These are phyloP conservation scores for Formica aserva DNA, from an alignment of 2,888 invertebrate genomes.

Conservation along the genomic window DNA sequence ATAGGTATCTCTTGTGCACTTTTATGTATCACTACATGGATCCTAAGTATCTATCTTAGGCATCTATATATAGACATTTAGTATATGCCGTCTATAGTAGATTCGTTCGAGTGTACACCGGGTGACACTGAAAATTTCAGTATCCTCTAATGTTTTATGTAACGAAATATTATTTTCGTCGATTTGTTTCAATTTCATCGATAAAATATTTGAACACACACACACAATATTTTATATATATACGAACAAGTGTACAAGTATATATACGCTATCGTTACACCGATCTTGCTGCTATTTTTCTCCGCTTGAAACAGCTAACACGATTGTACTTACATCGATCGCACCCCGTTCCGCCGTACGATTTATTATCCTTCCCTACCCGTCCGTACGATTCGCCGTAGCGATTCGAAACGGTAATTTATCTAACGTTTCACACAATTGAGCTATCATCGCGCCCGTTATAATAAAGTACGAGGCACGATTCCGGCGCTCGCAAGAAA, in stretches of 20 bases:
- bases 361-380: conserved; percentile 45
- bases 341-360: conserved; percentile 21
- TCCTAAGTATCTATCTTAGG: conserved; percentile 76
- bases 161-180: not conserved
- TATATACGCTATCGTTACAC: not conserved
- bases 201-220: not conserved
- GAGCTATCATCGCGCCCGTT: conserved; percentile 53
- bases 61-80: conserved; percentile 78
- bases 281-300: not conserved
- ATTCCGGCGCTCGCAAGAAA: conserved; percentile 48
- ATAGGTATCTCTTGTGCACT: conserved; percentile 85
- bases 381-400: conserved; percentile 31
- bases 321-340: conserved; percentile 44
- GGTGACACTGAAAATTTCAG: conserved; percentile 61
- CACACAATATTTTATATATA: not conserved
- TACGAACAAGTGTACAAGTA: not conserved
- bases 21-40: conserved; percentile 80
- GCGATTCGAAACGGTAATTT: conserved; percentile 54
- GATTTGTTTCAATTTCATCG: not conserved
- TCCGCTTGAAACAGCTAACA: conserved; percentile 11
- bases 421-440: conserved; percentile 55
- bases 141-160: not conserved
- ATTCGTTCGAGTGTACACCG: conserved; percentile 63
- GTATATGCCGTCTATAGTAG: conserved; percentile 65
- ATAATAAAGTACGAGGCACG: conserved; percentile 39